phyloP scores from a whole-genome alignment of 2,113 vertebrate genomes.

The Carassius auratus region DNA sequence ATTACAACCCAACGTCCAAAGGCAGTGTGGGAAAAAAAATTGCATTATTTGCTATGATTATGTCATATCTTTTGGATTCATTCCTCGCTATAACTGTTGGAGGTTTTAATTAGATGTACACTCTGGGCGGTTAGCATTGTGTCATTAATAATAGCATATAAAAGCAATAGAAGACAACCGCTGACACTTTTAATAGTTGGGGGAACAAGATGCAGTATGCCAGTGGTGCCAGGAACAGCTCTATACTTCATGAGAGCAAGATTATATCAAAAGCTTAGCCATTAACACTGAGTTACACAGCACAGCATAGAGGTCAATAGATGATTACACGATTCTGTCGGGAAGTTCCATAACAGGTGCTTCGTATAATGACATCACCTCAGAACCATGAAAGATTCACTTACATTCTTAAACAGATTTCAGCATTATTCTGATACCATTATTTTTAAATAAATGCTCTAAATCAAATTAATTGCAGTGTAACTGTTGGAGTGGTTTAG shows the following conservation, averaged over 20 bases:
- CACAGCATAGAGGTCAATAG: constrained; percentile 40
- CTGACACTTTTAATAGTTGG: constrained; percentile 81
- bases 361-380: constrained; percentile 36
- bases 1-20: constrained; percentile 62
- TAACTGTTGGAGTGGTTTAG: too few relatives aligned
- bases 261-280: constrained; percentile 69
- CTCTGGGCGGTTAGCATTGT: constrained; percentile 65
- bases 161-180: constrained; percentile 76
- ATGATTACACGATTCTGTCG: constrained; percentile 30
- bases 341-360: constrained; percentile 40
- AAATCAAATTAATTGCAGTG: too few relatives aligned
- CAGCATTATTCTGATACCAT: too few relatives aligned
- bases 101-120: constrained; percentile 76
- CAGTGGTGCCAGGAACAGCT: constrained; percentile 74
- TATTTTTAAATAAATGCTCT: too few relatives aligned
- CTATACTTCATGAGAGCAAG: constrained; percentile 71
- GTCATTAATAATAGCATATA: constrained; percentile 79
- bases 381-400: background rate
- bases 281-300: constrained; percentile 70
- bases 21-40: constrained; percentile 69
- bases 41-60: constrained; percentile 76
- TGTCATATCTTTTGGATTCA: constrained; percentile 72
- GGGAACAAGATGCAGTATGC: constrained; percentile 79
- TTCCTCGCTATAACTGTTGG: constrained; percentile 72
- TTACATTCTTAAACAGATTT: background rate